A percentile compares a stretch with the other conserved stretches of the same genome.
These are phyloP conservation scores for Brenthis hecate DNA, from an alignment of 2,888 invertebrate genomes.

Conservation along the genomic window DNA sequence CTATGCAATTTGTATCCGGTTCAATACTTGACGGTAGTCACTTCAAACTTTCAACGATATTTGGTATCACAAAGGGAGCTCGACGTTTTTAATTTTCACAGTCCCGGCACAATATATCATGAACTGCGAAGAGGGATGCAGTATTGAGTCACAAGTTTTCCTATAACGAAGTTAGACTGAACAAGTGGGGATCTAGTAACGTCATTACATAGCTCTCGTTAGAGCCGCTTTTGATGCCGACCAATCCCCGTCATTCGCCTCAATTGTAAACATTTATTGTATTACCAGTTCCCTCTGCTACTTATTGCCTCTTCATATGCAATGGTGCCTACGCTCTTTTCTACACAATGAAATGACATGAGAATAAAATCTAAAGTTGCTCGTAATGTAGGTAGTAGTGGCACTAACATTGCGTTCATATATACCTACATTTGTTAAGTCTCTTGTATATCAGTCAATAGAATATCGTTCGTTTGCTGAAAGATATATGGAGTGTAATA, in stretches of 20 bases:
- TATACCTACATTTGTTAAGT: too few relatives aligned
- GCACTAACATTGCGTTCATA: not conserved
- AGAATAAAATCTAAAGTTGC: conserved; percentile 1
- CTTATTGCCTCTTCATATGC: conserved; percentile 15
- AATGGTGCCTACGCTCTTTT: conserved; percentile 2
- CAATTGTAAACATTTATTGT: conserved; percentile 38
- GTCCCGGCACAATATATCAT: conserved; percentile 25
- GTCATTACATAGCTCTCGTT: conserved; percentile 47
- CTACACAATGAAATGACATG: conserved; percentile 2
- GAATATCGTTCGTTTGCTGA: too few relatives aligned
- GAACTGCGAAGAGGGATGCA: conserved; percentile 14
- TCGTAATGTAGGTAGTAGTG: not conserved
- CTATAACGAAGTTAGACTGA: conserved; percentile 61
- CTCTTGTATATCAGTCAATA: too few relatives aligned
- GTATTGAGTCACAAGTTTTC: conserved; percentile 47
- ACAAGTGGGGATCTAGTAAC: conserved; percentile 56
- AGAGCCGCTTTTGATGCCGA: conserved; percentile 38
- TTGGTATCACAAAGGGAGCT: conserved; percentile 21
- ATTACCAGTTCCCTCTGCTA: conserved; percentile 18
- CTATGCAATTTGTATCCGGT: conserved; percentile 3
- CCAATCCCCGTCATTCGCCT: conserved; percentile 38
- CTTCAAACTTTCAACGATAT: conserved; percentile 17
- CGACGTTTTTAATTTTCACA: conserved; percentile 12
- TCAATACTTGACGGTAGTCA: conserved; percentile 15
- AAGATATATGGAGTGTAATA: too few relatives aligned